Evolutionary conservation across 1,140 invertebrate genomes (phyloP), one percentile per base, ranked within the genome.

Genomic region (Eubasilissa regina): DNA sequence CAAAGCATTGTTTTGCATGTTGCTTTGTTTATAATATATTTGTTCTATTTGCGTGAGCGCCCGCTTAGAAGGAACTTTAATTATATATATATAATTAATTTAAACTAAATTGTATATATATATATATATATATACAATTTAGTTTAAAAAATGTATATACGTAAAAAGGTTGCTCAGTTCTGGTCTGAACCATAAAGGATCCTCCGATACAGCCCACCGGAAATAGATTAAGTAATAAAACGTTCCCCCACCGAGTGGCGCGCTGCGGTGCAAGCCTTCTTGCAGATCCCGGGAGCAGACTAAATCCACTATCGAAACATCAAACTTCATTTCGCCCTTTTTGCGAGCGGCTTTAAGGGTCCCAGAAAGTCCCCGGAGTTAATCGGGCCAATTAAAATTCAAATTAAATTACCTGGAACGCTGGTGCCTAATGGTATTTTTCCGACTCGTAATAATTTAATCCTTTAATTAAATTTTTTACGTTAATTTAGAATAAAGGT

Each of bases 311-410:
- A 35, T 35, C 6, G 55, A 58, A 8, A 58, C 55, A 21, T 58
- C 21, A 58, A 58, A 19, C 55, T 58, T 21, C n/a, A 58, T 58
- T 12, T 58, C 12, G 15, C 21, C 21, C 15, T 58, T 58, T 58
- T 12, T 58, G 55, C 17, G 17, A 6, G 17, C 17, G 12, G 25
- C 55, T 58, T 58, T 21, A 10, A 15, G 55, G 10, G 9, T 21
- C 21, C 17, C 55, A 21, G 15, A 21, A 8, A 58, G 12, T 10
- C 60, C 19, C 19, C 60, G 35, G 60, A 44, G 60, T 25, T 64
- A 64, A 64, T 35, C 60, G 60, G 48, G 60, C n/a, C 35, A 64
- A 64, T 64, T 64, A 25, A 64, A 64, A 64, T 64, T 64, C 25
- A 0, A 43, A 64, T 64, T 64, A 64, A 35, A 64, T 12, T 25